Conservation (phyloP, 2,797 vertebrate genomes). For the Podarcis siculus region DNA sequence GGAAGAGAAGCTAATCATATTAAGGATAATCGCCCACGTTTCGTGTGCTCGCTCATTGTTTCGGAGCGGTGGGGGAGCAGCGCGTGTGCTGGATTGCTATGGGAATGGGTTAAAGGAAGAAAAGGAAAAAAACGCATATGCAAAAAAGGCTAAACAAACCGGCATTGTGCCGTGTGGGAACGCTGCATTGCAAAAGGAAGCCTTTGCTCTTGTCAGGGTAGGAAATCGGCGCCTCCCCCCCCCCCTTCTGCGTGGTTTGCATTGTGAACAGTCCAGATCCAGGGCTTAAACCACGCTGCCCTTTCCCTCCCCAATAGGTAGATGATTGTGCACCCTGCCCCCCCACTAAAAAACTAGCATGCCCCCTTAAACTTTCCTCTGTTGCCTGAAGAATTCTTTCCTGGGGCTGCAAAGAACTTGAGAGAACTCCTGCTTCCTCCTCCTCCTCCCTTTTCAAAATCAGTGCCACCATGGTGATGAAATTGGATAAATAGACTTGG, state of each 20-base stretch:
- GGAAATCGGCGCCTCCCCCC: conserved; percentile 29
- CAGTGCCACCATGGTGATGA: no score
- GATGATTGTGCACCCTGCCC: no score
- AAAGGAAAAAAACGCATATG: background rate
- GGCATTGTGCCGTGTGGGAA: background rate
- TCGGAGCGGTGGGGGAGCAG: background rate
- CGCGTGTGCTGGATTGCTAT: background rate
- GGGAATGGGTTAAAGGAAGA: no score
- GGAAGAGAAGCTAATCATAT: no score
- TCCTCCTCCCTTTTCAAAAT: no score
- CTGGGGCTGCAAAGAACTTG: background rate
- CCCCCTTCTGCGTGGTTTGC: conserved; percentile 9
- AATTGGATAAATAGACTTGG: no score
- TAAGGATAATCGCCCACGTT: no score
- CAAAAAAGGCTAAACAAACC: conserved; percentile 24
- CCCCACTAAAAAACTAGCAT: background rate
- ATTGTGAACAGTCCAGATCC: background rate
- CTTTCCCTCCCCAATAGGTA: background rate
- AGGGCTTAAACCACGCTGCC: background rate
- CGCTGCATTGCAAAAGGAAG: conserved; percentile 33
- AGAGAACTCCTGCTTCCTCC: background rate
- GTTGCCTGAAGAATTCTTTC: background rate
- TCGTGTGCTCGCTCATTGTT: background rate
- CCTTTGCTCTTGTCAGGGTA: conserved; percentile 15
- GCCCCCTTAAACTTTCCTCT: conserved; percentile 3